Base-by-base conservation (phyloP, 1,140 invertebrate species). In the Monomorium pharaonis region DNA sequence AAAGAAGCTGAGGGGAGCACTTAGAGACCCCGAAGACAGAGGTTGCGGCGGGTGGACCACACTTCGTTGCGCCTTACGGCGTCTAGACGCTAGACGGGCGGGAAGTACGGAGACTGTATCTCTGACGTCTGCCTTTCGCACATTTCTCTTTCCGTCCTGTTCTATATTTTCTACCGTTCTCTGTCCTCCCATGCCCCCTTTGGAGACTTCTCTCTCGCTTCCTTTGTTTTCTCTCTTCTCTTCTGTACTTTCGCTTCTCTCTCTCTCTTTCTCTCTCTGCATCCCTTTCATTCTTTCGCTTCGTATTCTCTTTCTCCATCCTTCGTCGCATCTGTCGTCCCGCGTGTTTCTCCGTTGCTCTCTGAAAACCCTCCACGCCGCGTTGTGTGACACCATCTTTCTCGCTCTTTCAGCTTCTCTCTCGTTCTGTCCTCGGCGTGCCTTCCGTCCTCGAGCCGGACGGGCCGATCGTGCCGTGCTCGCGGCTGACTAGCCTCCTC, bases 401-500 rank as follows among this genome's bases (percentile, higher is more conserved):
- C 49, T 49, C 58, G 37, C 44, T 62, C 33, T 58, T n/a, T 51
- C 3, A 49, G 44, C 60, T 74, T 30, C 58, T 30, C 10, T 47
- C 51, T 9, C 42, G 37, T 62, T 77, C 74, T 80, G 30, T 90
- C 80, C 65, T 76, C 58, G 87, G 65, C 84, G 56, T 91, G 88
- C 86, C 88, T 89, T 81, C 86, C 74, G 70, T 83, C 74, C 83
- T 87, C 81, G 49, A 63, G 49, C 67, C 88, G 83, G 83, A 62
- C 80, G 85, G 47, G 67, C 44, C 60, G 74, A 56, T 49, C 80
- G 60, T 62, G 86, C 37, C 70, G 56, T 37, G 80, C 67, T 72
- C 69, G 74, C 58, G 75, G 78, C 84, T 81, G 77, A 72, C 78
- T 83, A 51, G 67, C 67, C 78, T 72, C 33, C 62, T 81, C 78